These are phyloP conservation scores for Delia radicum DNA, from an alignment of 1,140 invertebrate species.

Conservation along the genomic window DNA sequence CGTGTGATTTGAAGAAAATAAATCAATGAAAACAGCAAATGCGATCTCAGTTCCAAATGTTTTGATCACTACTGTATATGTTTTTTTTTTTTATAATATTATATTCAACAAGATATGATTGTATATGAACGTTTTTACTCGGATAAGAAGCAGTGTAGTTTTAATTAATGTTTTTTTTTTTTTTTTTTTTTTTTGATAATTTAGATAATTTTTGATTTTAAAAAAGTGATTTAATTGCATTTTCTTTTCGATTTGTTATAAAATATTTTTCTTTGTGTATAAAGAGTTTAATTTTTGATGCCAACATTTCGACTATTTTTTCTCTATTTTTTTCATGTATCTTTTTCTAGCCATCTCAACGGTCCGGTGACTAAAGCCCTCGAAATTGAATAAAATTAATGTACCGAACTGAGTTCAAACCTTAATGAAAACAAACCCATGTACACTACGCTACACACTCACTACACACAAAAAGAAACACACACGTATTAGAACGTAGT, in stretches of 20 bases:
- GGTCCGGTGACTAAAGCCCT: conserved; percentile 55
- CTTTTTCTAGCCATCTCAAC: conserved; percentile 56
- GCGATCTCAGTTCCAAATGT: too few species aligned
- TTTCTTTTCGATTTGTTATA: background rate
- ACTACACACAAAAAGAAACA: conserved; percentile 7
- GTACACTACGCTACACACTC: conserved; percentile 3
- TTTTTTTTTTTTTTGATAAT: too few species aligned
- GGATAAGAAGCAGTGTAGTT: too few species aligned
- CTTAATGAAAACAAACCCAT: conserved; percentile 13
- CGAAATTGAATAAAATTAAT: conserved; percentile 17
- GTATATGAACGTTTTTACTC: too few species aligned
- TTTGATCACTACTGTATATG: too few species aligned
- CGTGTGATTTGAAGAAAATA: too few species aligned
- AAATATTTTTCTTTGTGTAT: background rate
- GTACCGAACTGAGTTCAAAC: conserved; percentile 19
- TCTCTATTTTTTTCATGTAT: conserved; percentile 29
- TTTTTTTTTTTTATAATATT: too few species aligned
- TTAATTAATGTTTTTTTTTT: too few species aligned
- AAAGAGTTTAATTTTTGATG: background rate
- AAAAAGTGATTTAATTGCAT: conserved; percentile 25
- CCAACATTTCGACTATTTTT: conserved; percentile 27
- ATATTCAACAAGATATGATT: too few species aligned
- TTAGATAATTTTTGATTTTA: too few species aligned
- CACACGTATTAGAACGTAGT: background rate
- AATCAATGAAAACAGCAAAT: too few species aligned